phyloP scores from a whole-genome alignment of 2,113 vertebrate genomes.

The Cacatua alba region DNA sequence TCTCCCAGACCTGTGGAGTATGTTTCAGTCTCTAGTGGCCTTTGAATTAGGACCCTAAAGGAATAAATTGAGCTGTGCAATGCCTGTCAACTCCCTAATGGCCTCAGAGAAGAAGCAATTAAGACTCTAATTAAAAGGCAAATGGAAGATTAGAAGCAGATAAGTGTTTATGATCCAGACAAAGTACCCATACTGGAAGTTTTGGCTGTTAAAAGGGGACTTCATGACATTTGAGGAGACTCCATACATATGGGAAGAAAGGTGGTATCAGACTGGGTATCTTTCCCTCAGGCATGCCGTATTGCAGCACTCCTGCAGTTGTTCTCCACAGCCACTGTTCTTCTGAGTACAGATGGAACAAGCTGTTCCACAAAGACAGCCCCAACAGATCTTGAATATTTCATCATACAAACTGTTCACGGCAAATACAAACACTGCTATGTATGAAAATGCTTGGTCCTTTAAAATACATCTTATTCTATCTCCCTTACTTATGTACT shows the following conservation, averaged over 20 bases:
- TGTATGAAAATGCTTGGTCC: background rate
- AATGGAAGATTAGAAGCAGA: background rate
- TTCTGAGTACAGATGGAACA: background rate
- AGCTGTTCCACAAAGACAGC: background rate
- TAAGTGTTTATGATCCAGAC: background rate
- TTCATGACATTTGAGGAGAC: background rate
- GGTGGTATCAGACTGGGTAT: background rate
- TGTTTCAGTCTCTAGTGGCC: background rate
- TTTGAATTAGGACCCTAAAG: background rate
- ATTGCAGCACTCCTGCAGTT: background rate
- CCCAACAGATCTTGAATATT: background rate
- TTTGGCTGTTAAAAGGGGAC: background rate
- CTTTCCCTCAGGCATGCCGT: background rate
- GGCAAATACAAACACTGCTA: background rate
- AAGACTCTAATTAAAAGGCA: constrained; percentile 1
- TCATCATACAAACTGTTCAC: background rate
- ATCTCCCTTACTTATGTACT: background rate
- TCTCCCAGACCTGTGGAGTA: background rate
- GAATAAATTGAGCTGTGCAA: background rate
- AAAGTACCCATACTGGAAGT: background rate
- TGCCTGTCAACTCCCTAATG: background rate
- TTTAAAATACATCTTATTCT: background rate
- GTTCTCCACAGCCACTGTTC: background rate
- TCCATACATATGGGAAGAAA: background rate
- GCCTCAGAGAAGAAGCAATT: background rate